These are phyloP conservation scores for Ranitomeya variabilis DNA, from an alignment of 2,113 vertebrate genomes.

Conservation along the genomic window DNA sequence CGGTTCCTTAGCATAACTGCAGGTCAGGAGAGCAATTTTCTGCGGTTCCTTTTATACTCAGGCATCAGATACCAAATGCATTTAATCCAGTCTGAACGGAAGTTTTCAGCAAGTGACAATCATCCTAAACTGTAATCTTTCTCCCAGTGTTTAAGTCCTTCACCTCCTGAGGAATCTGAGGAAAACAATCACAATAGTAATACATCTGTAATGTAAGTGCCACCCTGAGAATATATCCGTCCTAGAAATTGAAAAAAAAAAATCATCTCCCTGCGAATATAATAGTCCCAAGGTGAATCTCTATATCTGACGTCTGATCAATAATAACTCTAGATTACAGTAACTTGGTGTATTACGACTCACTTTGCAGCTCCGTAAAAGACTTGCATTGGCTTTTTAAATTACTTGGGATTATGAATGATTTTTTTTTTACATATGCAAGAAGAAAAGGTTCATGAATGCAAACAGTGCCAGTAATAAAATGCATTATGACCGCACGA, in stretches of 20 bases:
- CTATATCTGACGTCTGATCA: neutral
- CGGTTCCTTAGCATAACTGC: neutral
- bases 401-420: neutral
- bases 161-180: slow-evolving; percentile 49
- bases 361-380: neutral
- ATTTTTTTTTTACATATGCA: neutral
- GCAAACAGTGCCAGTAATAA: neutral
- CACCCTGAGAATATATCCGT: neutral
- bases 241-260: neutral
- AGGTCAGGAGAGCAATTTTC: slow-evolving; percentile 56
- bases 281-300: neutral
- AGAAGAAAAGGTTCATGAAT: neutral
- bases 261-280: neutral
- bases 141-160: slow-evolving; percentile 60
- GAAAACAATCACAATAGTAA: slow-evolving; percentile 55
- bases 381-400: neutral
- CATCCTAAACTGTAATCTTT: slow-evolving; percentile 67
- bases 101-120: slow-evolving; percentile 62
- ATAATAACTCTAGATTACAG: slow-evolving; percentile 18
- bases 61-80: slow-evolving; percentile 24
- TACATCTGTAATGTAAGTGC: neutral
- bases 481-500: neutral
- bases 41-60: slow-evolving; percentile 61
- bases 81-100: slow-evolving; percentile 36
- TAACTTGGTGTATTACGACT: neutral